A percentile compares a stretch with the other conserved stretches of the same genome.
Conservation (phyloP, 1,140 invertebrate species). For the Pygmarrhopalites habei region DNA sequence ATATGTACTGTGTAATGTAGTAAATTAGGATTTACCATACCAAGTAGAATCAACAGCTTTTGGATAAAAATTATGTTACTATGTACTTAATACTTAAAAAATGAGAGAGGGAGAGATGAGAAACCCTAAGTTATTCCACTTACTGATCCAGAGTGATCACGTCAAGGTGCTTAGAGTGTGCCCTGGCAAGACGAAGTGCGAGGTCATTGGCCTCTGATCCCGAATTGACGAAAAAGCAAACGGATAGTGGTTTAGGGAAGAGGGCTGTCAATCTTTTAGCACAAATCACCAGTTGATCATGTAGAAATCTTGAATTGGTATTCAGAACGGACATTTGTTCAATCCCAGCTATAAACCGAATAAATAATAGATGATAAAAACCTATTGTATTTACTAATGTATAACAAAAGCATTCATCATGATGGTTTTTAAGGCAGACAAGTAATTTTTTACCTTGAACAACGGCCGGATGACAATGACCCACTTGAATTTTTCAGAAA, state of each 20-base stretch:
- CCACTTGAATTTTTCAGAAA: no score
- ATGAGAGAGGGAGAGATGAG: no score
- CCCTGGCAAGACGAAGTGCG: constrained; percentile 78
- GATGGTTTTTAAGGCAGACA: no score
- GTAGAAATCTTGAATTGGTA: constrained; percentile 91
- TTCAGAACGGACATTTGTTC: constrained; percentile 83
- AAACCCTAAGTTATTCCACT: no score
- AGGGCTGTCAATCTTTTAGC: constrained; percentile 75
- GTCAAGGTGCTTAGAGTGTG: constrained; percentile 81
- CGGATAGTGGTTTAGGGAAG: constrained; percentile 71
- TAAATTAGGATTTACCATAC: no score
- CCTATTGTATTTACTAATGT: no score
- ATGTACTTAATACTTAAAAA: no score
- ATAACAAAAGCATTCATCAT: no score
- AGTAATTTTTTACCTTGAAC: no score
- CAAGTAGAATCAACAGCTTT: not conserved
- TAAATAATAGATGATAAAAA: no score
- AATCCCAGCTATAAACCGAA: constrained; percentile 69
- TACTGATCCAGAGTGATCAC: constrained; percentile 93
- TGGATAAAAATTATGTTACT: not conserved
- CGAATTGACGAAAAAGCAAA: constrained; percentile 96
- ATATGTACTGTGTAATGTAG: no score
- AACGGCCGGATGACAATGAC: constrained; percentile 92
- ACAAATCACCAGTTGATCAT: constrained; percentile 88
- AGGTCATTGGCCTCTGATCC: constrained; percentile 99